Evolutionary conservation across 2,888 invertebrate species (phyloP), one percentile per base, ranked within the genome.

Genomic region (Rhaphigaster nebulosa): DNA sequence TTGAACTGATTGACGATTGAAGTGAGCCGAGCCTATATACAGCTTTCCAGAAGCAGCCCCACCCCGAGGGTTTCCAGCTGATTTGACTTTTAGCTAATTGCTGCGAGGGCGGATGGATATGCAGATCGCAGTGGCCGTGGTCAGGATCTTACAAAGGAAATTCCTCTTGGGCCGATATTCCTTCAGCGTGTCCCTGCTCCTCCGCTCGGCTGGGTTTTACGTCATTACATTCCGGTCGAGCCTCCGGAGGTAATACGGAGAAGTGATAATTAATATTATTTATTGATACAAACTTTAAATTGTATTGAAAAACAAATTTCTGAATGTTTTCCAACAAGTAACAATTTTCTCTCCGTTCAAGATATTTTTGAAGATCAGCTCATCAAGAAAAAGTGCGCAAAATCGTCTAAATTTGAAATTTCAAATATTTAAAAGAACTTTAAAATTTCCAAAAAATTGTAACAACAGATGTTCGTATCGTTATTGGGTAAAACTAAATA

Each of bases 51-150:
- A 38, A 70, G 0, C 18, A 38, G 10, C 70, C 70, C 70, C 70
- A 38, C 70, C 29, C 29, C 70, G 20, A 38, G 70, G 23, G 12
- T 38, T 76, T 76, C 70, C 70, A n/a, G 34, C 23, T 38, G 70
- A 76, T 76, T 76, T 76, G 70, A 23, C 70, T 38, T 76, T 38
- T 20, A 38, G 70, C 70, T 76, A 76, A 76, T 76, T 76, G 6
- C 38, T 23, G 34, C 1, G 38, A 38, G 8, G 23, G 70, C 18
- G 38, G 70, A 23, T 18, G 70, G 70, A 76, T 76, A 76, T 76
- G 70, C 70, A 76, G 70, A 76, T 76, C 34, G 34, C 70, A 38
- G 70, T 76, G 65, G 29, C 65, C 65, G 65, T 65, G 70, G 70
- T 38, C 70, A 76, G 38, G 70, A 29, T 8, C 70, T 8, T 10